These are phyloP conservation scores for Donacobius atricapilla DNA, from an alignment of 2,113 vertebrate species.

Conservation along the genomic window DNA sequence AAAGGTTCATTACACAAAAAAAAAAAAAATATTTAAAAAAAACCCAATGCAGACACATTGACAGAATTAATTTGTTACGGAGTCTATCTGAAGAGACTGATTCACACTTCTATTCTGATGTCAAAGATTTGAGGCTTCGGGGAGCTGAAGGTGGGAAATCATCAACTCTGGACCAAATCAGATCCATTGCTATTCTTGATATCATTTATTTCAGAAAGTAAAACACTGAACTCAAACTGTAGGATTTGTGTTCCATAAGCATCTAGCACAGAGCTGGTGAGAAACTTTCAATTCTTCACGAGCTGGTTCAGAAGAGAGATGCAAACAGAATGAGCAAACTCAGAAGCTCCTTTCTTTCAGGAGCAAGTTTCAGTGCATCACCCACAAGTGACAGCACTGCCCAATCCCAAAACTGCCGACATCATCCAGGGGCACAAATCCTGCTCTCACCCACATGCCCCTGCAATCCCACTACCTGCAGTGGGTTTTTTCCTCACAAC, in stretches of 20 bases:
- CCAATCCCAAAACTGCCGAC: not conserved
- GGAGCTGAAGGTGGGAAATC: not conserved
- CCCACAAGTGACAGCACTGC: rapidly evolving
- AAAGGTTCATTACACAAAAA: not conserved
- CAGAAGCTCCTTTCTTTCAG: not conserved
- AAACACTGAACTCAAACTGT: not conserved
- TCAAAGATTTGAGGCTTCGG: not conserved
- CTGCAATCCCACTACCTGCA: not conserved
- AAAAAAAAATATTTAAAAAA: not conserved
- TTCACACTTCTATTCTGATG: not conserved
- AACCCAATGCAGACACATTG: not conserved
- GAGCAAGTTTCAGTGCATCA: not conserved
- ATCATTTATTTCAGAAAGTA: not conserved
- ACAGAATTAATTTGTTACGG: not conserved
- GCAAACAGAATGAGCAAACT: not conserved
- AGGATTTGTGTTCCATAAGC: not conserved
- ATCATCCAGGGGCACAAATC: not conserved
- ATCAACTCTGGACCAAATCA: not conserved
- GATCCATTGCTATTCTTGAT: not conserved
- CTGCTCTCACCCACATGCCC: not conserved
- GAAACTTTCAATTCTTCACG: not conserved
- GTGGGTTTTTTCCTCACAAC: not conserved
- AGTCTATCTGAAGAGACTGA: not conserved
- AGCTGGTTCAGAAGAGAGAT: not conserved
- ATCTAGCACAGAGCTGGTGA: not conserved